phyloP scores from a whole-genome alignment of 2,113 vertebrate species.

The Pluvianellus socialis region DNA sequence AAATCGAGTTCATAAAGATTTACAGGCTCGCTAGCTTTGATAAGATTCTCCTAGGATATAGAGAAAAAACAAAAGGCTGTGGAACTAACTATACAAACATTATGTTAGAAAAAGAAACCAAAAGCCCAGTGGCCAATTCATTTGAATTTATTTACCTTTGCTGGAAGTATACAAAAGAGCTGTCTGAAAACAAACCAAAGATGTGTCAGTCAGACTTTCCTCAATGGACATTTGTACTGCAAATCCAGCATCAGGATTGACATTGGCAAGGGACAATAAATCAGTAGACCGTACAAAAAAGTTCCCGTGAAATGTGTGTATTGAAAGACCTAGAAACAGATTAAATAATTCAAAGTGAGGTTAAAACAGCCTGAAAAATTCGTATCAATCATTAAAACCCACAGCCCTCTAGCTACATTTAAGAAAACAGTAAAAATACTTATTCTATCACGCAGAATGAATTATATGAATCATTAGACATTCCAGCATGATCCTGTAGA shows the following conservation, averaged over 20 bases:
- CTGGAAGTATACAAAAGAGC: constrained; percentile 96
- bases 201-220: constrained; percentile 90
- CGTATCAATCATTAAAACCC: background rate
- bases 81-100: background rate
- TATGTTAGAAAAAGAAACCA: background rate
- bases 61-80: background rate
- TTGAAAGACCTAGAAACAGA: constrained; percentile 87
- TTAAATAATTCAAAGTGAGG: background rate
- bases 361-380: background rate
- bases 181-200: constrained; percentile 95
- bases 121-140: background rate
- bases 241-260: constrained; percentile 96
- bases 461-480: background rate
- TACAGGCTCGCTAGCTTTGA: background rate
- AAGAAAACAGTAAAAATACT: background rate
- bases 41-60: background rate
- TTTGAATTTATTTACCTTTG: constrained; percentile 82
- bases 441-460: background rate
- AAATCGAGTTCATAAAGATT: background rate
- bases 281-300: constrained; percentile 98
- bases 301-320: constrained; percentile 98
- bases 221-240: constrained; percentile 98
- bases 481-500: background rate
- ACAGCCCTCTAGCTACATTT: background rate
- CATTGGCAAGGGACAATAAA: constrained; percentile 93